Evolutionary conservation across 2,113 vertebrate species (phyloP).

Genomic region (Galeopterus variegatus): DNA sequence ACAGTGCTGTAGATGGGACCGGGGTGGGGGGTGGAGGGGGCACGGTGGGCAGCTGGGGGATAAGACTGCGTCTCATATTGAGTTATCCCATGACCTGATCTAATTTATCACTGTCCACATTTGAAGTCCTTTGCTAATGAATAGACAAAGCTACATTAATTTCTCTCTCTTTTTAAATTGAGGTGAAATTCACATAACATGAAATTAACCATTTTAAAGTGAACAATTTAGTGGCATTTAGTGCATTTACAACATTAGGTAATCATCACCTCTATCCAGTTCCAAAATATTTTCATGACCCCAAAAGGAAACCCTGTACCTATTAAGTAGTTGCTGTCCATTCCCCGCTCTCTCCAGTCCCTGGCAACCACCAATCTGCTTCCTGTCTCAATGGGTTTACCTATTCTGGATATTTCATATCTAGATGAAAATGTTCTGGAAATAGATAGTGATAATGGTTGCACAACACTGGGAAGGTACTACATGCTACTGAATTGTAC

Average conservation of each 20-base stretch:
- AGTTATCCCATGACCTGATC: background rate
- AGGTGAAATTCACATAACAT: too few species aligned
- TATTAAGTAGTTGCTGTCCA: background rate
- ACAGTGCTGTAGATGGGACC: background rate
- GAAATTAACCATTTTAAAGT: too few species aligned
- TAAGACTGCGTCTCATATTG: background rate
- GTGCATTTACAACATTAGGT: background rate
- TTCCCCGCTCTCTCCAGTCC: too few species aligned
- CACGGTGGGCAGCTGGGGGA: too few species aligned
- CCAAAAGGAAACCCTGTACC: background rate
- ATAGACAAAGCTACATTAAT: background rate
- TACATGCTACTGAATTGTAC: background rate
- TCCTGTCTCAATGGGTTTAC: background rate
- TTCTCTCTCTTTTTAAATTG: background rate
- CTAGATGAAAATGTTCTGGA: background rate
- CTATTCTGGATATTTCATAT: background rate
- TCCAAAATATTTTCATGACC: background rate
- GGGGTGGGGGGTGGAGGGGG: too few species aligned
- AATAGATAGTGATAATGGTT: background rate
- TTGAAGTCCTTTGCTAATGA: background rate
- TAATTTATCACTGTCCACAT: background rate
- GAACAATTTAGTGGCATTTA: background rate
- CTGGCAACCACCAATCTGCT: background rate
- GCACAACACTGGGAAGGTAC: background rate
- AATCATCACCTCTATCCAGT: background rate